Percentiles rank a stretch among this genome's conserved stretches.
These are phyloP conservation scores for Nemoura dubitans DNA, from an alignment of 2,888 invertebrate genomes.

Conservation along the genomic window DNA sequence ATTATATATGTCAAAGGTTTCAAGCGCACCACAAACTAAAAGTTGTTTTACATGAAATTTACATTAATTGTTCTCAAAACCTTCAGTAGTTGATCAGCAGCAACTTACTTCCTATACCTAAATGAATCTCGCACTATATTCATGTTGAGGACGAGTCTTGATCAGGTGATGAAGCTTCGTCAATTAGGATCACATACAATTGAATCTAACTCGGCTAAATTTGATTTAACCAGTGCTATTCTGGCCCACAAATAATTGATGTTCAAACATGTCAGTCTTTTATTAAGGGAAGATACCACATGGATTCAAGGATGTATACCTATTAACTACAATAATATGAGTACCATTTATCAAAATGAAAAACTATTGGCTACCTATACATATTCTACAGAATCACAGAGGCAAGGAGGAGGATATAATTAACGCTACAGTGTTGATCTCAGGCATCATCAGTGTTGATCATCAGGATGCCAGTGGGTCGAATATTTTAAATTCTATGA, in stretches of 20 bases:
- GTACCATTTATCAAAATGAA: background rate
- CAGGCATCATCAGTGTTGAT: too few relatives aligned
- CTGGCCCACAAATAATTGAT: background rate
- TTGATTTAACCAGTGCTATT: background rate
- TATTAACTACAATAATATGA: background rate
- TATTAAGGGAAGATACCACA: background rate
- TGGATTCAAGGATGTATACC: background rate
- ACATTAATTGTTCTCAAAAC: too few relatives aligned
- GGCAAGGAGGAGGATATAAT: background rate
- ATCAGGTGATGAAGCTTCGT: background rate
- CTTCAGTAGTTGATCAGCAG: too few relatives aligned
- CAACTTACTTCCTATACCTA: too few relatives aligned
- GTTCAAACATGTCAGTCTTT: background rate
- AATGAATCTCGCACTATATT: too few relatives aligned
- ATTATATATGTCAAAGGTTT: background rate
- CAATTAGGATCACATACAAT: background rate
- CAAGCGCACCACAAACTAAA: background rate
- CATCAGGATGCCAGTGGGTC: too few relatives aligned
- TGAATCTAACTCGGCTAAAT: background rate
- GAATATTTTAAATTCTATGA: too few relatives aligned
- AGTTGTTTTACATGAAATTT: background rate
- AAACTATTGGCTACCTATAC: background rate
- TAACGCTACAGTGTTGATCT: background rate
- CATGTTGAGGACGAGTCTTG: background rate
- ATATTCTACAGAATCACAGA: background rate